Evolutionary conservation across 1,140 invertebrate genomes (phyloP), one percentile per base, ranked within the genome.

Genomic region (Hypsibius dujardini): DNA sequence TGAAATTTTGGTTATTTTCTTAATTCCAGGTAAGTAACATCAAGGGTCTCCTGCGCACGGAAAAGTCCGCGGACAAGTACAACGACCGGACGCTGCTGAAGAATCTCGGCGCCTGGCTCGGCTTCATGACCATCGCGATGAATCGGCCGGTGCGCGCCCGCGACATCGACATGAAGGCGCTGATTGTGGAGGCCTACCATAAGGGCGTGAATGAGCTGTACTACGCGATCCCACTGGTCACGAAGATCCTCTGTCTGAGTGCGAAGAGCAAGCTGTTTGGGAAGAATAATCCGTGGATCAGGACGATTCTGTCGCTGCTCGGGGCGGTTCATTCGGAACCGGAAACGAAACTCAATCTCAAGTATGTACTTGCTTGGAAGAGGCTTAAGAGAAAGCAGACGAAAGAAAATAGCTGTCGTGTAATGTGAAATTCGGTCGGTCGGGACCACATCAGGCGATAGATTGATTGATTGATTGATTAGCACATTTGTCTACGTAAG

Each of bases 51-150:
- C 80, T 99, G 69, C 84, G 91, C 70, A 93, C 91, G 74, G 95
- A 99, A 77, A 99, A 98, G 83, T 91, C 90, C 62, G 92, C 94
- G 76, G 92, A 90, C 7, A 98, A 98, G 82, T 98, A 98, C 80
- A 95, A 92, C 50, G 95, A 99, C 81, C 83, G 95, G 72, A 92
- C 94, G 70, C 79, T 98, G 46, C 79, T 99, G 42, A 99, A 99
- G 82, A 98, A 98, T 83, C 84, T 98, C 1, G 96, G 96, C 47
- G 93, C 98, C 81, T 99, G 96, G 95, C 82, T 99, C 47, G 96
- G 96, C 67, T 90, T 98, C 86, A 84, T 99, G 59, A 98, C 95
- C 0, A 80, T 99, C 50, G 90, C 88, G 47, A 87, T 93, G 73
- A 97, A 93, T 80, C 88, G 89, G 76, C 95, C 96, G 0, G 97